phyloP scores from a whole-genome alignment of 2,113 vertebrate species.

The Calidris pygmaea region DNA sequence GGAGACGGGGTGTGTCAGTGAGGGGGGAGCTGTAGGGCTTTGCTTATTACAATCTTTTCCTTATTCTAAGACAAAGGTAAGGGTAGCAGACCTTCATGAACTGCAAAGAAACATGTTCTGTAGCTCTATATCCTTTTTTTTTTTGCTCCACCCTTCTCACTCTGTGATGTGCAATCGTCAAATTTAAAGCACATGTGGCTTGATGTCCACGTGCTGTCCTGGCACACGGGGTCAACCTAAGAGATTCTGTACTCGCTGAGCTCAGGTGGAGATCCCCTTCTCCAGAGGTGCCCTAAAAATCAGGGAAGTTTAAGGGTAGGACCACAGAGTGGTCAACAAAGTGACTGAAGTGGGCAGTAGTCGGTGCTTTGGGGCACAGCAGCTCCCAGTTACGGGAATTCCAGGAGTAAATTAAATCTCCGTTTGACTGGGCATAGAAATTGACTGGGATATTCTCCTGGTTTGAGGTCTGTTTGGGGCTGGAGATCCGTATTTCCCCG shows the following conservation, averaged over 20 bases:
- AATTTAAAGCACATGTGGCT: neutral
- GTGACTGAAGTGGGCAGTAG: neutral
- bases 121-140: neutral
- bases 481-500: neutral
- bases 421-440: neutral
- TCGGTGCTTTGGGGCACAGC: neutral
- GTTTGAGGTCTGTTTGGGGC: neutral
- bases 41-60: neutral
- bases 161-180: neutral
- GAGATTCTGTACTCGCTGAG: neutral
- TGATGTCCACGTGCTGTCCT: neutral
- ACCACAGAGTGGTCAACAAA: neutral
- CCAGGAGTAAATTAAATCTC: neutral
- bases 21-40: neutral
- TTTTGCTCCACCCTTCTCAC: neutral
- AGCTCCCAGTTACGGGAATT: neutral
- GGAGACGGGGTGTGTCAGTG: neutral
- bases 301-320: neutral
- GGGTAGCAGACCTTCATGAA: neutral
- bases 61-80: neutral
- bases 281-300: neutral
- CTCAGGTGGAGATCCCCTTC: neutral
- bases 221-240: neutral
- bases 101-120: neutral
- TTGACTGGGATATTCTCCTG: neutral